Base-by-base conservation (phyloP, 2,797 vertebrate species). In the Pangasius djambal region DNA sequence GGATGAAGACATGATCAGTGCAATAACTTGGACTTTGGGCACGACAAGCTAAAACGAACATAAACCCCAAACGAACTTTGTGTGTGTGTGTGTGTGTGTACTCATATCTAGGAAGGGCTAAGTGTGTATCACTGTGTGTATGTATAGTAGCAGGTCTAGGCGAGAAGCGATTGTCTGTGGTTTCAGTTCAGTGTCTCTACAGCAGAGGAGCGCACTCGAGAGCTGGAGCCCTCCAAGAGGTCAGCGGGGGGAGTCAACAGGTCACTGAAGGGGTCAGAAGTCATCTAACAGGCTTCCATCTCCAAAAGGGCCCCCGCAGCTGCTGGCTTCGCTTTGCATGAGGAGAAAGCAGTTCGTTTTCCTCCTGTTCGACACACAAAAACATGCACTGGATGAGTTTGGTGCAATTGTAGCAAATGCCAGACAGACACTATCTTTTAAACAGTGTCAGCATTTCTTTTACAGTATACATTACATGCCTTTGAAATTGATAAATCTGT, bases 261-360 rank as follows among this genome's bases (percentile, higher is more conserved):
- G 95, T 96, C 92, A 91, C 90, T 92, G 91, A 88, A 50, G 85
- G 86, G 89, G 89, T 85, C 88, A 95, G 93, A 96, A 96, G 96
- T 95, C 92, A 90, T 96, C 98, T 97, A 99, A 94, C 98, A 99
- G 96, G 98, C 98, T 97, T 99, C 98, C 98, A 98, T 99, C 97
- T 99, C 98, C 92, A 99, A 97, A 95, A 98, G 97, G 95, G 98
- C 97, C 95, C 97, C 98, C 91, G 97, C 96, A 96, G 97, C 96
- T 92, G 97, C 97, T 93, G 98, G 96, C 97, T 98, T 99, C 92
- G 97, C 96, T 97, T 98, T 99, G 97, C 97, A 98, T 88, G 97
- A 97, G 92, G 98, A 97, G 96, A 99, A 98, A 92, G 96, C 93
- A 92, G 96, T 98, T 94, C 97, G 96, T 95, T 99, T 99, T 95